A percentile compares a stretch with the other conserved stretches of the same genome.
Conservation (phyloP, 1,140 invertebrate species). For the Delia radicum region DNA sequence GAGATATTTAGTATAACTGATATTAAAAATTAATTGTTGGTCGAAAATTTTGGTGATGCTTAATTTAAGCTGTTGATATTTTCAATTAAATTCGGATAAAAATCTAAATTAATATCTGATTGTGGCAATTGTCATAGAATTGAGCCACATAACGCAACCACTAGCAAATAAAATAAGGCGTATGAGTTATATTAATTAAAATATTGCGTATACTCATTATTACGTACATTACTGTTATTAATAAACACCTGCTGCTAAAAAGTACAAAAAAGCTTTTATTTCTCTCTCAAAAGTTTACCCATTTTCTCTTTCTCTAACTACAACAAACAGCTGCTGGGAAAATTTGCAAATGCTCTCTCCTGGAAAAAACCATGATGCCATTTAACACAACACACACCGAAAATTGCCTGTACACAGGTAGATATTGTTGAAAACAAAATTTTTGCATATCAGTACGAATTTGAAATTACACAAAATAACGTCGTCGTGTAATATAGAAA, state of each 20-base stretch:
- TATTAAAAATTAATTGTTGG: too few relatives aligned
- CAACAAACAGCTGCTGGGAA: constrained; percentile 3
- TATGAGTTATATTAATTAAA: background rate
- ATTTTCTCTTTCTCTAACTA: background rate
- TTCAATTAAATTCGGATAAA: too few relatives aligned
- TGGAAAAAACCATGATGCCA: constrained; percentile 8
- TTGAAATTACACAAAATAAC: constrained; percentile 16
- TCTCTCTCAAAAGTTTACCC: background rate
- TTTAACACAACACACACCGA: background rate
- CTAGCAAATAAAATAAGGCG: background rate
- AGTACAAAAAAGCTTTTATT: background rate
- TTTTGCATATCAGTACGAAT: constrained; percentile 21
- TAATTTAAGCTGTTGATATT: too few relatives aligned
- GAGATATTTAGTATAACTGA: too few relatives aligned
- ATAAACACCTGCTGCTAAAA: constrained; percentile 14
- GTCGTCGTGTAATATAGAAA: background rate
- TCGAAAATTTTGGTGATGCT: too few relatives aligned
- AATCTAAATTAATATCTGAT: too few relatives aligned
- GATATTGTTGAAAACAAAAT: constrained; percentile 11
- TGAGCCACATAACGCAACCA: too few relatives aligned
- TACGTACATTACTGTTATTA: background rate
- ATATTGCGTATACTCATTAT: background rate
- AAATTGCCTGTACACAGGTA: constrained; percentile 10
- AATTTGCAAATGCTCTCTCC: background rate
- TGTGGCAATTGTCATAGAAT: too few relatives aligned